phyloP scores from a whole-genome alignment of 2,113 vertebrate genomes.

The Pao palembangensis region DNA sequence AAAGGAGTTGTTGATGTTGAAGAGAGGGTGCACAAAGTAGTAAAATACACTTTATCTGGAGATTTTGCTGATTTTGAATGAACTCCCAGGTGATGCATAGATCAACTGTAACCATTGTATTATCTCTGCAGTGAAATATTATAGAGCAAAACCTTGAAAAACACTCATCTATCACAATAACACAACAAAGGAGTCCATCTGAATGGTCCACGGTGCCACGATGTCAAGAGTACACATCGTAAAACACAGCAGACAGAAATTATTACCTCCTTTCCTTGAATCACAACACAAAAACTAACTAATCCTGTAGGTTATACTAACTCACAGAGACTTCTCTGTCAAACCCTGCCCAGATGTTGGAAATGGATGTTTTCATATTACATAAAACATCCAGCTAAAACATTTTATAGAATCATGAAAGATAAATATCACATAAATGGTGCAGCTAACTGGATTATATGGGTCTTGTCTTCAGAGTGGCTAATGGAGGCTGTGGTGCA shows the following conservation, averaged over 20 bases:
- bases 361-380: conserved; percentile 11
- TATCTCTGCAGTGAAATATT: conserved; percentile 14
- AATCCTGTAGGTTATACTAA: conserved; percentile 5
- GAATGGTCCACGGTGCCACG: background rate
- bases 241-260: background rate
- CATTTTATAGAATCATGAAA: conserved; percentile 59
- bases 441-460: conserved; percentile 65
- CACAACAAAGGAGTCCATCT: background rate
- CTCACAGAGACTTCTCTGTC: background rate
- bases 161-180: conserved; percentile 6
- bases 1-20: too few species aligned
- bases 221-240: background rate
- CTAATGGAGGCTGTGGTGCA: conserved; percentile 66
- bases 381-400: conserved; percentile 24
- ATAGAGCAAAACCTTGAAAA: background rate
- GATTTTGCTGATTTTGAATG: background rate
- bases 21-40: too few species aligned
- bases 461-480: conserved; percentile 47
- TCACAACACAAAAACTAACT: conserved; percentile 30
- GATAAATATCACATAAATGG: conserved; percentile 68
- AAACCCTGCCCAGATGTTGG: conserved; percentile 6
- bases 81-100: conserved; percentile 7
- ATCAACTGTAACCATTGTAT: conserved; percentile 8
- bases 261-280: conserved; percentile 23
- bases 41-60: too few species aligned